Evolutionary conservation across 2,888 invertebrate genomes (phyloP).

Genomic region (Halocaridina rubra): DNA sequence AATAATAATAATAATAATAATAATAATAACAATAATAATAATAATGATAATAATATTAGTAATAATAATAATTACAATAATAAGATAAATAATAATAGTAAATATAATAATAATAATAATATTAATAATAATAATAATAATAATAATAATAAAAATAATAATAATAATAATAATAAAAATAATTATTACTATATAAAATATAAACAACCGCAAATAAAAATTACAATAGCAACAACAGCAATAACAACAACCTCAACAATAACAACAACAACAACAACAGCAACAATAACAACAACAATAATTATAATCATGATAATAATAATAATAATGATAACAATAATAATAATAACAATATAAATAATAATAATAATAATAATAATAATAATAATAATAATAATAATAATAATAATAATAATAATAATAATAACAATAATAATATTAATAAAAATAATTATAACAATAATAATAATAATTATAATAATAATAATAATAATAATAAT

Average conservation of each 20-base stretch:
- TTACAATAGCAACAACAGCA: background rate
- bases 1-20: background rate
- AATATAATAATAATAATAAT: background rate
- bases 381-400: background rate
- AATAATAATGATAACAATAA: background rate
- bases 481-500: background rate
- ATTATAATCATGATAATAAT: background rate
- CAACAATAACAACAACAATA: background rate
- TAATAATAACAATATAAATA: background rate
- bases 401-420: background rate
- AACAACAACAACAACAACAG: background rate
- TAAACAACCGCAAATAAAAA: background rate
- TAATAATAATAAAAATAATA: background rate
- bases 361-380: background rate
- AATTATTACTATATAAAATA: background rate
- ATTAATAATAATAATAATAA: background rate
- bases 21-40: background rate
- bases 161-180: background rate
- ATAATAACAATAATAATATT: background rate
- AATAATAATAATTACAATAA: background rate
- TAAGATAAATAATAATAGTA: background rate
- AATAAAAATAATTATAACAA: background rate
- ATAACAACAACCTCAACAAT: background rate
- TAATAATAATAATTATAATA: background rate
- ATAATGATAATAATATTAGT: background rate